phyloP scores from a whole-genome alignment of 2,113 vertebrate genomes.

The Channa maculata region DNA sequence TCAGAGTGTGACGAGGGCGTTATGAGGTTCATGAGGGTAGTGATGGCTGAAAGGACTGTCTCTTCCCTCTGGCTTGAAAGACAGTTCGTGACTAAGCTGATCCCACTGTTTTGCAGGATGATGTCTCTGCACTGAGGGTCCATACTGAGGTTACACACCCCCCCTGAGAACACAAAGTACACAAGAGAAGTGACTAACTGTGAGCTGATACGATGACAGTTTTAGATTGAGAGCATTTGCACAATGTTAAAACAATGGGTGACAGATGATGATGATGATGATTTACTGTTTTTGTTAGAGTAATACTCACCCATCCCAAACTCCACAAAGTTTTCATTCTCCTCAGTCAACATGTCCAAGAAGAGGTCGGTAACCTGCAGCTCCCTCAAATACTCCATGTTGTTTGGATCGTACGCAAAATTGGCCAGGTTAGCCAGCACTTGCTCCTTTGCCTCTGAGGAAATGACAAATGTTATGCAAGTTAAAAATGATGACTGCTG shows the following conservation, averaged over 20 bases:
- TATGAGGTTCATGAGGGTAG: constrained; percentile 89
- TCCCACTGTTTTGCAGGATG: constrained; percentile 86
- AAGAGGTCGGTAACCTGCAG: constrained; percentile 94
- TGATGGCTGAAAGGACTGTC: constrained; percentile 92
- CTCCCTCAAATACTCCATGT: constrained; percentile 86
- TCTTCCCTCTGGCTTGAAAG: constrained; percentile 92
- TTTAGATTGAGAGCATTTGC: neutral
- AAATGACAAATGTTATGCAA: no score
- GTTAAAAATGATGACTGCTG: no score
- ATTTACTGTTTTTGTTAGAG: no score
- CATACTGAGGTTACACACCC: constrained; percentile 94
- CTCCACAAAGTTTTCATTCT: constrained; percentile 91
- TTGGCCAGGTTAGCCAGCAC: no score
- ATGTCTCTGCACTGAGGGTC: constrained; percentile 88
- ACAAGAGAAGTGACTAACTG: neutral
- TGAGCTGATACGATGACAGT: neutral
- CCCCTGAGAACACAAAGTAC: constrained; percentile 80
- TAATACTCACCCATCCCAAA: constrained; percentile 47
- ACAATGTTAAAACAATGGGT: no score
- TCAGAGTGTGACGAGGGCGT: constrained; percentile 47
- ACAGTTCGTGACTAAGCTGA: constrained; percentile 87
- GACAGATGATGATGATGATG: no score
- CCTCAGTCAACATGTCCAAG: constrained; percentile 91
- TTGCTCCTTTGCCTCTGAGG: no score
- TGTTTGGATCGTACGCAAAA: constrained; percentile 93